A percentile compares a stretch with the other conserved stretches of the same genome.
These are phyloP conservation scores for Xanthorhoe designata DNA, from an alignment of 2,888 invertebrate genomes.

Conservation along the genomic window DNA sequence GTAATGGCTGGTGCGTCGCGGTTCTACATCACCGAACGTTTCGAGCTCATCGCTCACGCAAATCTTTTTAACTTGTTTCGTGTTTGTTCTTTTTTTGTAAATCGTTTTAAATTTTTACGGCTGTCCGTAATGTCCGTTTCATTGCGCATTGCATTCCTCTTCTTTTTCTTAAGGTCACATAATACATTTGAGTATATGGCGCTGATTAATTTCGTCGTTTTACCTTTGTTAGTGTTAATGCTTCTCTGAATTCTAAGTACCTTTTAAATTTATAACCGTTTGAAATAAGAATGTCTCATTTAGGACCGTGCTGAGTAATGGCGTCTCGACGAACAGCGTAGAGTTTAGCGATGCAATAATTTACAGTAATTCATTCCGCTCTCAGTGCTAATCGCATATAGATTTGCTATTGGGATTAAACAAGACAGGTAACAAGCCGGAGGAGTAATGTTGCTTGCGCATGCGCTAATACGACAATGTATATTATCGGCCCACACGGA, in stretches of 20 bases:
- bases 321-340: conserved; percentile 20
- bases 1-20: conserved; percentile 56
- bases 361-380: conserved; percentile 42
- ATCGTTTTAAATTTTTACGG: conserved; percentile 19
- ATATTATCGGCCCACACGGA: conserved; percentile 9
- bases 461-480: conserved; percentile 32
- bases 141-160: conserved; percentile 1
- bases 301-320: conserved; percentile 15
- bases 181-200: background rate
- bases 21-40: conserved; percentile 58
- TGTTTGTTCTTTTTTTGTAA: conserved; percentile 37
- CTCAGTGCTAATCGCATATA: conserved; percentile 44
- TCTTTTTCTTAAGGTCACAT: conserved; percentile 11
- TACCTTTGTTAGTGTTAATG: conserved; percentile 3
- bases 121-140: conserved; percentile 15
- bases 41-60: conserved; percentile 61
- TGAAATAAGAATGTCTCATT: conserved; percentile 24
- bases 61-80: conserved; percentile 57
- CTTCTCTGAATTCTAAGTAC: conserved; percentile 8
- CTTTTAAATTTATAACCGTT: conserved; percentile 14
- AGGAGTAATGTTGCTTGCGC: conserved; percentile 15
- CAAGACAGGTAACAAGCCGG: conserved; percentile 29
- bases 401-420: conserved; percentile 43
- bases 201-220: background rate
- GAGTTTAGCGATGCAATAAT: conserved; percentile 41